A percentile compares a stretch with the other conserved stretches of the same genome.
Conservation (phyloP, 2,113 vertebrate genomes). For the Eptesicus fuscus region DNA sequence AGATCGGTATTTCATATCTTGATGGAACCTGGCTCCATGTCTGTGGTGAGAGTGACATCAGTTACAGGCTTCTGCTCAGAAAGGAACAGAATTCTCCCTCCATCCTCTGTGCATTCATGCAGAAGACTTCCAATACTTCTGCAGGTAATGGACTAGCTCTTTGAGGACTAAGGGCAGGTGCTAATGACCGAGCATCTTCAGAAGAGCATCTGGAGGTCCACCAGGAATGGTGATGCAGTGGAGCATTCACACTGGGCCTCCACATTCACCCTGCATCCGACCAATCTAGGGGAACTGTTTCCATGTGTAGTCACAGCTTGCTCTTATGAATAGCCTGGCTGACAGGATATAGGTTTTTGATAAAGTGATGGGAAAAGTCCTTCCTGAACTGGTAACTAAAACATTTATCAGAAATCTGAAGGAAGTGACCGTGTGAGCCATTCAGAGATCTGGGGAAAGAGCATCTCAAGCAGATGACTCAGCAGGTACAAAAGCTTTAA, state of each 20-base stretch:
- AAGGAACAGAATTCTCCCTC: background rate
- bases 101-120: too few relatives aligned
- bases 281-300: background rate
- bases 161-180: background rate
- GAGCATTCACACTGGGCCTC: background rate
- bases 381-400: background rate
- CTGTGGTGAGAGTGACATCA: background rate
- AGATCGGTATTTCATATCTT: background rate
- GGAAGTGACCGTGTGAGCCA: background rate
- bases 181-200: background rate
- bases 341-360: background rate
- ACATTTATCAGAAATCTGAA: background rate
- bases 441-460: background rate
- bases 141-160: background rate
- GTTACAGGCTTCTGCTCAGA: background rate
- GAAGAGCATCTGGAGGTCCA: background rate
- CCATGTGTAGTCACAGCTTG: background rate
- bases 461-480: background rate
- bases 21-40: background rate
- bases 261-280: background rate
- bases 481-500: background rate
- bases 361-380: background rate
- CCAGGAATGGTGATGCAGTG: background rate
- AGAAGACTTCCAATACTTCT: background rate
- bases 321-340: background rate